phyloP scores from a whole-genome alignment of 1,140 invertebrate genomes.

The Sminthurides bifidus region DNA sequence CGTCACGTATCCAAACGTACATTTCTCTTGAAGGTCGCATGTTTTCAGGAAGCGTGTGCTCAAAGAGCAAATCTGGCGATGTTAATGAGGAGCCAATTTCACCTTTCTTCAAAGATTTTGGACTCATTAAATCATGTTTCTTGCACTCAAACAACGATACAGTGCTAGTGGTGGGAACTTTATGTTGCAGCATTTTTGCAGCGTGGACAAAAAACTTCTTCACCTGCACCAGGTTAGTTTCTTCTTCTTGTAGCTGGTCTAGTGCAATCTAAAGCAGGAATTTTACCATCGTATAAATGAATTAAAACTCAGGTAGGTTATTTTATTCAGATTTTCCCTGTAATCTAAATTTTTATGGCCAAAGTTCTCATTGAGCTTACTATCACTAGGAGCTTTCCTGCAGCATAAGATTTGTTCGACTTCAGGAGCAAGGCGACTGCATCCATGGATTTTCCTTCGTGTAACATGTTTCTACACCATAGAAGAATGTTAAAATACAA shows the following conservation, averaged over 20 bases:
- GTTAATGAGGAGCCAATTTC: not conserved
- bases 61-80: constrained; percentile 20
- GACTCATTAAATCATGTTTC: constrained; percentile 10
- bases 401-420: constrained; percentile 59
- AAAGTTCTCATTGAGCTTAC: constrained; percentile 33
- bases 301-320: not conserved
- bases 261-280: constrained; percentile 48
- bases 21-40: constrained; percentile 17
- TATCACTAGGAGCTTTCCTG: constrained; percentile 50
- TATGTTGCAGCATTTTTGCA: too few relatives aligned
- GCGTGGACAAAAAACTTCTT: constrained; percentile 85
- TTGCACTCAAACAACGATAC: constrained; percentile 69
- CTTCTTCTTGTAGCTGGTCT: constrained; percentile 50
- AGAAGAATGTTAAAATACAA: not conserved
- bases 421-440: constrained; percentile 77
- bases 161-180: too few relatives aligned
- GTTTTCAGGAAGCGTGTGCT: constrained; percentile 22
- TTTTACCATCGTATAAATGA: too few relatives aligned
- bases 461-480: constrained; percentile 50
- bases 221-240: constrained; percentile 56
- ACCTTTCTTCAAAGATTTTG: not conserved
- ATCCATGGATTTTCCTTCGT: constrained; percentile 61
- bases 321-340: not conserved
- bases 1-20: constrained; percentile 47
- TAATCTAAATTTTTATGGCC: not conserved